phyloP scores from a whole-genome alignment of 2,797 vertebrate genomes.

The Picus viridis region DNA sequence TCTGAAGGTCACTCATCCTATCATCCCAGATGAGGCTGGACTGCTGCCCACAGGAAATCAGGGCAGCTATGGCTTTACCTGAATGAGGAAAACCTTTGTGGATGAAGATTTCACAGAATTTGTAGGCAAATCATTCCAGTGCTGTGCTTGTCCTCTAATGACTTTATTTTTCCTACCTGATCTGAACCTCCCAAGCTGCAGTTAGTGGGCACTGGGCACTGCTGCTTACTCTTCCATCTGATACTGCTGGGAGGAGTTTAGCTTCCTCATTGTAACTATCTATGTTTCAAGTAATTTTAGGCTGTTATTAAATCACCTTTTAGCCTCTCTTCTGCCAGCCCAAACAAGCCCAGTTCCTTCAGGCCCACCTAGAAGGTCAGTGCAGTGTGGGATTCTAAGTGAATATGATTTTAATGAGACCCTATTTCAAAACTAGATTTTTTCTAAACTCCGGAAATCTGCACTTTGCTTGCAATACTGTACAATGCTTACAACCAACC shows the following conservation, averaged over 20 bases:
- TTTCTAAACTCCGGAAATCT: not conserved
- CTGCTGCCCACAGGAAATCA: constrained; percentile 9
- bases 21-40: not conserved
- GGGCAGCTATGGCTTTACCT: not conserved
- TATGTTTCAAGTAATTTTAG: not conserved
- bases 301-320: not conserved
- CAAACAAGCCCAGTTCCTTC: not conserved
- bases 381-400: not conserved
- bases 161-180: not conserved
- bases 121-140: not conserved
- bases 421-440: not conserved
- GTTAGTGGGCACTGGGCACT: not conserved
- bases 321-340: not conserved
- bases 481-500: not conserved
- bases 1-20: not conserved
- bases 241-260: not conserved
- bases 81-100: not conserved
- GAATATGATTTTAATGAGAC: not conserved
- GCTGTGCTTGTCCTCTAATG: not conserved
- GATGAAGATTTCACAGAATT: not conserved
- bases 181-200: not conserved
- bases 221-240: not conserved
- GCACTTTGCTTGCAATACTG: not conserved
- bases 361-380: not conserved
- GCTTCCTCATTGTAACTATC: not conserved